Base-by-base conservation (phyloP, 2,113 vertebrate species). In the Pelmatolapia mariae region DNA sequence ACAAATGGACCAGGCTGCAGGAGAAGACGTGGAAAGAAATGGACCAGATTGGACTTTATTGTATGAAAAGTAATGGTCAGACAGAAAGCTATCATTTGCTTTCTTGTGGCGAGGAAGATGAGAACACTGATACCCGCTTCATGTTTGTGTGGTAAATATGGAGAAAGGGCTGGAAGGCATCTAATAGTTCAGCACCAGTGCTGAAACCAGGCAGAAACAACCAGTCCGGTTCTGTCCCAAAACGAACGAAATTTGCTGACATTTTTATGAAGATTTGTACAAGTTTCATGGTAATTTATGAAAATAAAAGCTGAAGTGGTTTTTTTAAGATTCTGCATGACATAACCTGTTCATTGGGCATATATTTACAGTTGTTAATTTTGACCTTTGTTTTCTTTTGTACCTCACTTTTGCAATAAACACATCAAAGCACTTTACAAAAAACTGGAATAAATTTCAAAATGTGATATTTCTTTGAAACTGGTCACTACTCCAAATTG, bases 171-270 rank as follows among this genome's bases (percentile, higher is more conserved):
- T 29, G 38, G 22, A 5, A 45, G 68, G 22, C 38, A 78, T 29
- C 10, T 50, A 50, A 31, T 31, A 50, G 71, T 19, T 78, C 11
- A n/a, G 16, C 71, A 50, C 2, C 9, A 78, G 71, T 2, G 6
- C 43, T 50, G 24, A 8, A 50, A 31, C 10, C 24, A 50, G 10
- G 26, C 15, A 2, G 16, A 50, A 50, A 31, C 6, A 29, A 76
- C 6, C 43, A 76, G 71, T 2, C n/a, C 0, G 7, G n/a, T 40
- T 71, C 36, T 40, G 63, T 24, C 43, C 24, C 6, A 50, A 78
- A 29, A 78, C 0, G 1, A 50, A 18, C 0, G 0, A 78, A 47
- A 31, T 50, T 10, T 76, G 15, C 71, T 6, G 5, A 13, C 10
- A 78, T 50, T 19, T 50, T 10, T 78, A 78, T 78, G 43, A 76